Conservation (phyloP, 2,113 vertebrate species). For the Rhinopithecus roxellana region DNA sequence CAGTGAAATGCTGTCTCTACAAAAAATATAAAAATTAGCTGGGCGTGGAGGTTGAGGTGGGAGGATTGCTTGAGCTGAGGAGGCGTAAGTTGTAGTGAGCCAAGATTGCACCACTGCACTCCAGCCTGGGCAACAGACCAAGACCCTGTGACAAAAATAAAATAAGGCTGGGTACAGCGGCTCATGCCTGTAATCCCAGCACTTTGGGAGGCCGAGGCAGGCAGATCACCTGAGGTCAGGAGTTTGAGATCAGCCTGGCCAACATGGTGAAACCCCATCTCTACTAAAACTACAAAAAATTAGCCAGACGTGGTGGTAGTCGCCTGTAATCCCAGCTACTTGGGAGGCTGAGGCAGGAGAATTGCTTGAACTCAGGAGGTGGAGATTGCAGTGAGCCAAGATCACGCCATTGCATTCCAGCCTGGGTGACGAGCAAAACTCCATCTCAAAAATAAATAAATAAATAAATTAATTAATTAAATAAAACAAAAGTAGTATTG, state of each 20-base stretch:
- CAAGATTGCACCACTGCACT: neutral
- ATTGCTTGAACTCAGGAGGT: too few relatives aligned
- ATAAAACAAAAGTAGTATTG: neutral
- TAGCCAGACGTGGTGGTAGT: too few relatives aligned
- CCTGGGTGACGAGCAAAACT: too few relatives aligned
- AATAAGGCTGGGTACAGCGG: too few relatives aligned
- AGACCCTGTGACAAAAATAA: neutral
- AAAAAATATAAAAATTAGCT: neutral
- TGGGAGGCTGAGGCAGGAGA: too few relatives aligned
- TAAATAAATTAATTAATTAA: rapidly evolving
- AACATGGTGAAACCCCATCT: too few relatives aligned
- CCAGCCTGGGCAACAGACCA: neutral
- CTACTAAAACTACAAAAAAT: too few relatives aligned
- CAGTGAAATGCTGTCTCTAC: too few relatives aligned
- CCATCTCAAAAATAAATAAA: neutral
- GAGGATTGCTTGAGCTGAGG: neutral
- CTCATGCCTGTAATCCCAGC: neutral
- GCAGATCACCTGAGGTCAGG: neutral
- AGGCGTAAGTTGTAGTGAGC: neutral
- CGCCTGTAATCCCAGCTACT: too few relatives aligned
- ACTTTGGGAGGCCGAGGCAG: neutral
- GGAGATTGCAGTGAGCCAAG: too few relatives aligned
- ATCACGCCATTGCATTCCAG: too few relatives aligned
- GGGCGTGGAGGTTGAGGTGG: neutral
- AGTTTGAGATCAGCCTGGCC: neutral